Percentiles rank a stretch among this genome's conserved stretches.
Conservation (phyloP, 2,797 vertebrate genomes). For the Anas acuta region DNA sequence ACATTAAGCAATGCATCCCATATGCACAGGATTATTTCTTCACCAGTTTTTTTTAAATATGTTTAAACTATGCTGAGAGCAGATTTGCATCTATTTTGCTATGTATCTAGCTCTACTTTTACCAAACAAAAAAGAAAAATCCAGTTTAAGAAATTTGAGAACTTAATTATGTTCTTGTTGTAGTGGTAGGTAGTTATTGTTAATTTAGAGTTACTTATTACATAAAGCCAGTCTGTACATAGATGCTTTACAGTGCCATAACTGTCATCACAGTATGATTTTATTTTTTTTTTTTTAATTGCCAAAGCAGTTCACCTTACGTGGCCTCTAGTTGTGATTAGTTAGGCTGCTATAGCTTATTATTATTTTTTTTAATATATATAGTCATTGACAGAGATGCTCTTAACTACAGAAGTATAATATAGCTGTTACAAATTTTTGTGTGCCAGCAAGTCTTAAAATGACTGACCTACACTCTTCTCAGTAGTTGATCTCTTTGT, state of each 20-base stretch:
- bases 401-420: not conserved
- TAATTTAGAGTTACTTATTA: not conserved
- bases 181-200: not conserved
- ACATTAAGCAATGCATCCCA: not conserved
- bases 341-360: not conserved
- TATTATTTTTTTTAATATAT: not conserved
- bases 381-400: not conserved
- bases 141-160: not conserved
- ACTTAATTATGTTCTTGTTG: not conserved
- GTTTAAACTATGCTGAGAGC: not conserved
- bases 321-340: not conserved
- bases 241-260: not conserved
- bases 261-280: not conserved
- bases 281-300: not conserved
- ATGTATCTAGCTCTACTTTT: not conserved
- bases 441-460: not conserved
- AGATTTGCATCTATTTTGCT: not conserved
- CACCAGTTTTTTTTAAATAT: not conserved
- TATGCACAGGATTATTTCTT: not conserved
- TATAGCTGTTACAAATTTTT: not conserved
- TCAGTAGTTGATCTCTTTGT: not conserved
- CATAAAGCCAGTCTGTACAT: not conserved
- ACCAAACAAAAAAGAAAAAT: not conserved
- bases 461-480: not conserved
- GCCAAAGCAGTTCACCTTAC: not conserved